phyloP scores from a whole-genome alignment of 2,797 vertebrate species.

The Acrocephalus scirpaceus region DNA sequence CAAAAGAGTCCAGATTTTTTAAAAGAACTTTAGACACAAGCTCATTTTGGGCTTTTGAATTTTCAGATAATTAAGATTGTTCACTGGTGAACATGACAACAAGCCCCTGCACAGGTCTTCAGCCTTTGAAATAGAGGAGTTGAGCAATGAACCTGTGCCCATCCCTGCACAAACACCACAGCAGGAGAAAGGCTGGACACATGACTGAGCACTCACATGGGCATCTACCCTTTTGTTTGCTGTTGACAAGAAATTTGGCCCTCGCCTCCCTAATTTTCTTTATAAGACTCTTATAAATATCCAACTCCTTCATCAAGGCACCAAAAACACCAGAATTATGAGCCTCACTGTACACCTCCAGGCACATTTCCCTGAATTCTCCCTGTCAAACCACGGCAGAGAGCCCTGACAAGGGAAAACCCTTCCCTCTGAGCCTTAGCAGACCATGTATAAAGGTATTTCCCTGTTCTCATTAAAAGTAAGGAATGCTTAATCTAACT shows the following conservation, averaged over 20 bases:
- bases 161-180: background rate
- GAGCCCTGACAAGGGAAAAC: background rate
- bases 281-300: background rate
- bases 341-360: background rate
- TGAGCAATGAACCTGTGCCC: background rate
- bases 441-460: background rate
- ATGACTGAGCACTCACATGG: background rate
- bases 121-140: background rate
- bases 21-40: background rate
- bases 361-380: background rate
- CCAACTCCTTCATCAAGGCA: background rate
- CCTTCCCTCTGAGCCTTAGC: background rate
- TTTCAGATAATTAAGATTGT: background rate
- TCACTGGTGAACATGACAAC: background rate
- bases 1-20: background rate
- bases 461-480: background rate
- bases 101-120: background rate
- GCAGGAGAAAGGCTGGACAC: background rate
- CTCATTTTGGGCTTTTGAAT: background rate
- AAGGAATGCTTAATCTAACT: constrained; percentile 10
- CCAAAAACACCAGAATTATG: background rate
- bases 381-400: background rate
- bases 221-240: background rate
- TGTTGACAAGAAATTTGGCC: background rate
- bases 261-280: background rate